A percentile compares a stretch with the other conserved stretches of the same genome.
phyloP scores from a whole-genome alignment of 2,888 invertebrate species.

The Perithous albicinctus region DNA sequence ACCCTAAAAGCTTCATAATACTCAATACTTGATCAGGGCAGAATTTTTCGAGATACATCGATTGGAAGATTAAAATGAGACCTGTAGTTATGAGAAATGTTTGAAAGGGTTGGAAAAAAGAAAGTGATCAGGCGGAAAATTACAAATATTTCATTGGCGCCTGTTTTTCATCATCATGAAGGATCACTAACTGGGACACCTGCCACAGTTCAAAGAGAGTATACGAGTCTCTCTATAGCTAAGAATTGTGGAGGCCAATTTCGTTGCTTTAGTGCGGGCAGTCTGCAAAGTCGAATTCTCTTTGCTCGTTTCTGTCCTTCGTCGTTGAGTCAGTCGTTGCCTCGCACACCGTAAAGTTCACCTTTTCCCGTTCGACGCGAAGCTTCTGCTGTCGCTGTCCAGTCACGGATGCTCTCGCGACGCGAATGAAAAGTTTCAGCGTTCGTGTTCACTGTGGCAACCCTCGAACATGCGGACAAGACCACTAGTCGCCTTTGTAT shows the following conservation, averaged over 20 bases:
- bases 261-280: background rate
- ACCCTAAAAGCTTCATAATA: too few species aligned
- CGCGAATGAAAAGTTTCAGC: constrained; percentile 69
- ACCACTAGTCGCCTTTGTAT: constrained; percentile 5
- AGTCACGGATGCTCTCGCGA: constrained; percentile 70
- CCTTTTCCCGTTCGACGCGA: constrained; percentile 9
- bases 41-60: too few species aligned
- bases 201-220: background rate
- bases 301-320: constrained; percentile 1
- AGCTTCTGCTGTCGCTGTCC: constrained; percentile 58
- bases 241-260: background rate
- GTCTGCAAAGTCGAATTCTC: constrained; percentile 38
- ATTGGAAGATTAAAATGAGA: too few species aligned
- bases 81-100: background rate
- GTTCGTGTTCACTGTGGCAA: constrained; percentile 23
- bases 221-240: background rate
- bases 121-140: background rate
- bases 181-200: background rate
- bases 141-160: background rate
- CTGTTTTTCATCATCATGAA: background rate
- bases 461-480: constrained; percentile 41
- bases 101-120: background rate
- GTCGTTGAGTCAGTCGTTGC: background rate
- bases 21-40: too few species aligned
- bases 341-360: constrained; percentile 48